These are phyloP conservation scores for Passer montanus DNA, from an alignment of 2,113 vertebrate species.

Conservation along the genomic window DNA sequence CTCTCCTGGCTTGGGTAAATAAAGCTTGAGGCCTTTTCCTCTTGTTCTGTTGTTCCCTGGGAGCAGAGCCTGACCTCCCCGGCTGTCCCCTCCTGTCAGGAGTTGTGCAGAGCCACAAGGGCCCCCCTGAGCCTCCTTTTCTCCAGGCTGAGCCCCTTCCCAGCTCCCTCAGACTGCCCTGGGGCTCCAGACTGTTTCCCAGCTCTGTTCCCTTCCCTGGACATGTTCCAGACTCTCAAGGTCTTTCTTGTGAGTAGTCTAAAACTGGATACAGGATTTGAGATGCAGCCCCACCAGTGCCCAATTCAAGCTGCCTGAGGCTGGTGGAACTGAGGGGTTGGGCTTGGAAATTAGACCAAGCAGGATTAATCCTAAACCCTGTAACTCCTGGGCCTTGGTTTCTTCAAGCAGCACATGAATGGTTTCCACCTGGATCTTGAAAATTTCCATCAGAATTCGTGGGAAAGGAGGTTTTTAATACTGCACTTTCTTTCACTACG, in stretches of 20 bases:
- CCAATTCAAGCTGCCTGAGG: accelerated
- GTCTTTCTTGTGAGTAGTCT: neutral
- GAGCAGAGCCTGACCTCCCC: accelerated
- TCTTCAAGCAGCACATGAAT: neutral
- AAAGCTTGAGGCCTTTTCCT: accelerated
- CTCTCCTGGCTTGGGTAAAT: neutral
- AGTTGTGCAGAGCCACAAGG: neutral
- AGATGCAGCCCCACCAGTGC: neutral
- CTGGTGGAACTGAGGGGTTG: neutral
- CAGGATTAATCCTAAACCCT: neutral
- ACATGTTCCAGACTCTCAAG: accelerated
- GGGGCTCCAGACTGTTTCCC: neutral
- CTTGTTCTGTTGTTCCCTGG: neutral
- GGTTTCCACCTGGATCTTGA: neutral
- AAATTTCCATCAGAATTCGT: neutral
- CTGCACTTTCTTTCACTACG: neutral
- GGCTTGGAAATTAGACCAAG: neutral
- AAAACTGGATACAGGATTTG: neutral
- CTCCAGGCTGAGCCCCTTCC: neutral
- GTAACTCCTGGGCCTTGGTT: neutral
- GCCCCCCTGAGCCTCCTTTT: neutral
- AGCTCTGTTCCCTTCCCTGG: neutral
- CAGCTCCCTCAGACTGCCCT: neutral
- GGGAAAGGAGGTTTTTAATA: neutral
- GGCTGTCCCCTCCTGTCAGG: neutral